Evolutionary conservation across 2,113 vertebrate genomes (phyloP).

Genomic region (Grallaria varia): DNA sequence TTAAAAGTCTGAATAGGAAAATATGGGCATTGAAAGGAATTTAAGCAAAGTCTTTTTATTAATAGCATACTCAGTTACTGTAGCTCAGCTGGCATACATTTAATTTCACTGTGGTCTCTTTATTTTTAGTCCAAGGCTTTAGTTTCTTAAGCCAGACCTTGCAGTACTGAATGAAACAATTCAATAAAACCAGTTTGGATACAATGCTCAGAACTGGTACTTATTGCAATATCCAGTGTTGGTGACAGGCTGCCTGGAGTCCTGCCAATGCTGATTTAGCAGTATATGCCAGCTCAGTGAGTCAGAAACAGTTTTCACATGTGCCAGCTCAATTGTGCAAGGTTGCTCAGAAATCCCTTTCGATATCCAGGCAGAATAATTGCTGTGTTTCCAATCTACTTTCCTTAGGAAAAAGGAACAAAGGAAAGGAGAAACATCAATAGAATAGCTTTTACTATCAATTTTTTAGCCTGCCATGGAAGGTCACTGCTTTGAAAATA

Average conservation of each 20-base stretch:
- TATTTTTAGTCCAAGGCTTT: constrained; percentile 51
- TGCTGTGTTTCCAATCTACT: constrained; percentile 65
- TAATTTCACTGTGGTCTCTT: constrained; percentile 15
- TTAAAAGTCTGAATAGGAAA: neutral
- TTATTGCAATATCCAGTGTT: constrained; percentile 75
- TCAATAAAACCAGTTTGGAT: constrained; percentile 65
- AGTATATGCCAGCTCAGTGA: constrained; percentile 78
- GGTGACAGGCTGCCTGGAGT: constrained; percentile 76
- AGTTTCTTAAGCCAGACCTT: constrained; percentile 52
- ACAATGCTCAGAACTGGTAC: constrained; percentile 72
- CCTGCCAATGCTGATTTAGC: constrained; percentile 78
- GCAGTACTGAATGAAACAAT: constrained; percentile 30
- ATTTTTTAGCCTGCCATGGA: constrained; percentile 49
- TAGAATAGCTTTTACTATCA: constrained; percentile 50
- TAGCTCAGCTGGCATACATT: constrained; percentile 21
- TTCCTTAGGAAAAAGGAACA: constrained; percentile 64
- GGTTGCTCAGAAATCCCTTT: constrained; percentile 76
- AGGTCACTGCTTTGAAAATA: constrained; percentile 66
- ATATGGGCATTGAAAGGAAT: neutral
- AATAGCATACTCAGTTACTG: constrained; percentile 46
- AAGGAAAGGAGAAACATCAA: constrained; percentile 58
- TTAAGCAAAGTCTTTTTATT: neutral
- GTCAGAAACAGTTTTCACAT: constrained; percentile 76
- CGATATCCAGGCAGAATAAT: constrained; percentile 72
- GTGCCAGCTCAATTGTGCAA: constrained; percentile 69